Conservation (phyloP, 2,888 invertebrate species). For the Cosmia pyralina region DNA sequence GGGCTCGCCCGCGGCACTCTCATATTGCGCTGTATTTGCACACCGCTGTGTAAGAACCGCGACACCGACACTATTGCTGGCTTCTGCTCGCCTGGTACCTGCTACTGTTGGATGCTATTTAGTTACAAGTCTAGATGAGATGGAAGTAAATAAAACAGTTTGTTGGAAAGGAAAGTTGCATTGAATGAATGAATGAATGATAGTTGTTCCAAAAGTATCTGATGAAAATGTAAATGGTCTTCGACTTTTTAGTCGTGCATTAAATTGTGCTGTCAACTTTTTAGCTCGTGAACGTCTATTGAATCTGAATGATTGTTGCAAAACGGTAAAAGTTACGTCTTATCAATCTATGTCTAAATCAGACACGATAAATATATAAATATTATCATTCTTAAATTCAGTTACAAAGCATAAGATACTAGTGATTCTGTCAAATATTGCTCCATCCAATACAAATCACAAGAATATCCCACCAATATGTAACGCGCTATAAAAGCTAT, state of each 20-base stretch:
- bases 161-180: background rate
- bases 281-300: background rate
- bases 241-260: background rate
- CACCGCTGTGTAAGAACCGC: constrained; percentile 34
- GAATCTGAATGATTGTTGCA: background rate
- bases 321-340: background rate
- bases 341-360: too few species aligned
- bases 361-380: background rate
- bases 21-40: constrained; percentile 57
- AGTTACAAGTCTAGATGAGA: background rate
- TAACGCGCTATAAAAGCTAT: constrained; percentile 25
- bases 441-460: background rate
- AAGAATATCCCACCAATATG: background rate
- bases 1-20: constrained; percentile 44
- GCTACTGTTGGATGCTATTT: constrained; percentile 34
- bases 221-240: too few species aligned
- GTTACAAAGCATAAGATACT: too few species aligned
- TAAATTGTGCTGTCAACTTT: background rate
- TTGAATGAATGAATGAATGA: background rate
- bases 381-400: background rate
- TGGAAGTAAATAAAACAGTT: constrained; percentile 17
- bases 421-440: background rate
- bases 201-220: background rate
- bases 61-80: constrained; percentile 49
- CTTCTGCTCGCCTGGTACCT: constrained; percentile 44